phyloP scores from a whole-genome alignment of 2,797 vertebrate species.

The Coendou prehensilis region DNA sequence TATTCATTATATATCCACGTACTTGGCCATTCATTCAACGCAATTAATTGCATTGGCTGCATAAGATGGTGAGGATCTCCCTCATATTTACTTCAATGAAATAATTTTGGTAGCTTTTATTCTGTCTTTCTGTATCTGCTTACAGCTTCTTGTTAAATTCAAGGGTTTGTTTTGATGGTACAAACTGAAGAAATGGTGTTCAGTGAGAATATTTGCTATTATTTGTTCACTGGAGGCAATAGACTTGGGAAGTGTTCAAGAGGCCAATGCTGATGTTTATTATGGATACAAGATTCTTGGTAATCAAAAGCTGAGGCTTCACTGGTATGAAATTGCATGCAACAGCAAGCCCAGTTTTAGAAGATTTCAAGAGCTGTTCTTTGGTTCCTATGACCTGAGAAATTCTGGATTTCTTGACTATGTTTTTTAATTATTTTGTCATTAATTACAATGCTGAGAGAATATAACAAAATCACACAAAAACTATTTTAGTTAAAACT shows the following conservation, averaged over 20 bases:
- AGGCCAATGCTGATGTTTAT: background rate
- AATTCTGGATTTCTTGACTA: slow-evolving; percentile 18
- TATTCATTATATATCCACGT: background rate
- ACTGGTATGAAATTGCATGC: background rate
- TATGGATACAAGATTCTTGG: background rate
- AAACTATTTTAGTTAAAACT: slow-evolving; percentile 36
- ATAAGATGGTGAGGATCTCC: background rate
- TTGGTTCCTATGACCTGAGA: background rate
- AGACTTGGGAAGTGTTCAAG: background rate
- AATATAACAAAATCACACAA: slow-evolving; percentile 4
- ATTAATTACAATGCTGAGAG: slow-evolving; percentile 30
- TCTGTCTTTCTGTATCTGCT: background rate
- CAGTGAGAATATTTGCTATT: background rate
- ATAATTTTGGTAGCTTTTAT: background rate
- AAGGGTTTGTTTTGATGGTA: slow-evolving; percentile 21
- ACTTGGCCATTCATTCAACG: background rate
- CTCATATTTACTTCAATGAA: background rate
- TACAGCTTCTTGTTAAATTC: background rate
- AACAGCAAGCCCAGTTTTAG: background rate
- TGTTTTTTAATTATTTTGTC: slow-evolving; percentile 44
- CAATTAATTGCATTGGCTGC: background rate
- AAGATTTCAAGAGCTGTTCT: background rate
- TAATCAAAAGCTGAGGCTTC: background rate
- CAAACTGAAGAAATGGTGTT: background rate
- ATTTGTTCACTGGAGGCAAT: background rate